A percentile compares a stretch with the other conserved stretches of the same genome.
These are phyloP conservation scores for Caenorhabditis becei DNA, from an alignment of 2,888 invertebrate species.

Conservation along the genomic window DNA sequence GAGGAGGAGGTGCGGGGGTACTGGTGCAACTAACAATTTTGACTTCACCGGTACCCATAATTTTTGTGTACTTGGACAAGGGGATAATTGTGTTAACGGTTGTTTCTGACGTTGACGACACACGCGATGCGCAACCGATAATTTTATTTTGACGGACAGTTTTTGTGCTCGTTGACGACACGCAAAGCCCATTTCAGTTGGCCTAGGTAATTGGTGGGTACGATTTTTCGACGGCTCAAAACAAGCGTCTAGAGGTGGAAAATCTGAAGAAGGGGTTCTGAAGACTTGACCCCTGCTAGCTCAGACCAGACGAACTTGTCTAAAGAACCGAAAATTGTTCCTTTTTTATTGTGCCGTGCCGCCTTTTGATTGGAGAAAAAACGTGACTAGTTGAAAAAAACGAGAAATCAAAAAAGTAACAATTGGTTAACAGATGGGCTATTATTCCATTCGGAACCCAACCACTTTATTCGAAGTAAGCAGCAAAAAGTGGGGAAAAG, in stretches of 20 bases:
- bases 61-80: background rate
- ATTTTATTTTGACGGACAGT: background rate
- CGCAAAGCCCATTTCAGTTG: background rate
- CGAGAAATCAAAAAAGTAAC: constrained; percentile 6
- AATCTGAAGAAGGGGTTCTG: background rate
- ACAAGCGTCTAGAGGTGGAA: background rate
- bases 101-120: constrained; percentile 1
- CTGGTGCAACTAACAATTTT: background rate
- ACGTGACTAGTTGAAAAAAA: constrained; percentile 3
- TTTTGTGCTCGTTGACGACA: background rate
- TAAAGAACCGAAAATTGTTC: background rate
- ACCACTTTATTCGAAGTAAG: constrained; percentile 60
- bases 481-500: constrained; percentile 23
- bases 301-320: background rate
- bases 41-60: background rate
- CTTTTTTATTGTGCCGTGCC: background rate
- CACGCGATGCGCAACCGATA: background rate
- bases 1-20: too few species aligned
- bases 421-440: constrained; percentile 54
- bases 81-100: constrained; percentile 3
- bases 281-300: background rate
- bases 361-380: background rate
- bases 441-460: constrained; percentile 57
- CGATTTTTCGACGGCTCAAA: background rate
- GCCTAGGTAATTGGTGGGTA: background rate